These are phyloP conservation scores for Poeciliopsis retropinna DNA, from an alignment of 2,113 vertebrate species.

Conservation along the genomic window DNA sequence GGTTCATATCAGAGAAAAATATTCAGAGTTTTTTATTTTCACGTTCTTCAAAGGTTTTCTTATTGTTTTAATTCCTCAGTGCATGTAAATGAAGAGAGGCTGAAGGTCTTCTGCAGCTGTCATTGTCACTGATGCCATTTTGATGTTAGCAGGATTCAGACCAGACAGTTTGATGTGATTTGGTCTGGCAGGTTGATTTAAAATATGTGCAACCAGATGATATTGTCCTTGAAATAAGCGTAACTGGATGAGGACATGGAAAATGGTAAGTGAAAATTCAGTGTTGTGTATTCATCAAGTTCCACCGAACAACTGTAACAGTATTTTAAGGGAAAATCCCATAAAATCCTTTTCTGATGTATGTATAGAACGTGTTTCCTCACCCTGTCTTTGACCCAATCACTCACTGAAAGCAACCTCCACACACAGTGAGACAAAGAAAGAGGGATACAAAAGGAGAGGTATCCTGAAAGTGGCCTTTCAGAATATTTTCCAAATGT, in stretches of 20 bases:
- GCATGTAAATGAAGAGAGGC: slow-evolving; percentile 21
- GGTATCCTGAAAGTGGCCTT: slow-evolving; percentile 56
- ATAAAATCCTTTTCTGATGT: not conserved
- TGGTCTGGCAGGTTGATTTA: slow-evolving; percentile 29
- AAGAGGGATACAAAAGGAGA: slow-evolving; percentile 46
- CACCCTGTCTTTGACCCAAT: slow-evolving; percentile 30
- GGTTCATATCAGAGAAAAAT: not conserved
- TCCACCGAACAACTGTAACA: not conserved
- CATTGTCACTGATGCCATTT: slow-evolving; percentile 17
- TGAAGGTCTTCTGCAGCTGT: slow-evolving; percentile 58
- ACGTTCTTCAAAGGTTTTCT: too few relatives aligned
- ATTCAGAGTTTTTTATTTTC: not conserved
- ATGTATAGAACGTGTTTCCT: slow-evolving; percentile 2
- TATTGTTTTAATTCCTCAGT: not conserved
- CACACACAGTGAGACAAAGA: slow-evolving; percentile 43
- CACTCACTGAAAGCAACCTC: slow-evolving; percentile 30
- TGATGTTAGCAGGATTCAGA: slow-evolving; percentile 50
- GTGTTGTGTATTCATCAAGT: slow-evolving; percentile 2
- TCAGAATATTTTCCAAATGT: slow-evolving; percentile 69
- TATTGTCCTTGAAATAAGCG: slow-evolving; percentile 38
- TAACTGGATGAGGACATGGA: not conserved
- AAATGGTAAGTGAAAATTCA: slow-evolving; percentile 5
- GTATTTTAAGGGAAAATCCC: not conserved
- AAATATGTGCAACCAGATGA: slow-evolving; percentile 25
- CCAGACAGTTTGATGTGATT: slow-evolving; percentile 58